Evolutionary conservation across 2,888 invertebrate species (phyloP).

Genomic region (Dolichomitus sp.): DNA sequence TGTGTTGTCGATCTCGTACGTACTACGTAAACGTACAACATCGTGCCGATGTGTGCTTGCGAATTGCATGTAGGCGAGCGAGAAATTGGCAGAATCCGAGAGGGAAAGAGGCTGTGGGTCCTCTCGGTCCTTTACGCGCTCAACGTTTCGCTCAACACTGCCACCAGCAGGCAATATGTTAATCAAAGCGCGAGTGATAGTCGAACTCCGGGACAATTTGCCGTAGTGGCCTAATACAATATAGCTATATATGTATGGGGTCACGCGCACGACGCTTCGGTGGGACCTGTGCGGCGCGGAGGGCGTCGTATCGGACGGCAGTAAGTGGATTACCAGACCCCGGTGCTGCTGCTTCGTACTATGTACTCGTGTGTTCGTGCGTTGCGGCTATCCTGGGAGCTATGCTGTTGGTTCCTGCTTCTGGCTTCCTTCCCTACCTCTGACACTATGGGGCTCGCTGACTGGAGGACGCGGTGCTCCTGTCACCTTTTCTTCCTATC

Average conservation of each 20-base stretch:
- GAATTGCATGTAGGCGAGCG: conserved; percentile 17
- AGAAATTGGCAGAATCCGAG: conserved; percentile 33
- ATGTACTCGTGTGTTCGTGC: conserved; percentile 42
- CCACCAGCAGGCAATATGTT: conserved; percentile 76
- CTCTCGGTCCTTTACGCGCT: conserved; percentile 52
- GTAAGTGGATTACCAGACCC: conserved; percentile 78
- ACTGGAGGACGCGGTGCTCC: neutral
- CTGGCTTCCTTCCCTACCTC: conserved; percentile 15
- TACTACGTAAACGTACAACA: neutral
- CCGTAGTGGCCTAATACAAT: conserved; percentile 73
- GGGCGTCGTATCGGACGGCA: conserved; percentile 63
- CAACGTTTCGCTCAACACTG: conserved; percentile 39
- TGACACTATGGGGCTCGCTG: neutral
- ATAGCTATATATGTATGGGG: conserved; percentile 69
- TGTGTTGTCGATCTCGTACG: conserved; percentile 26
- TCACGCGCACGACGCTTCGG: conserved; percentile 66
- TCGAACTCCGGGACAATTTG: conserved; percentile 73
- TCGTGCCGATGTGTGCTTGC: conserved; percentile 5
- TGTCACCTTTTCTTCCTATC: conserved; percentile 35
- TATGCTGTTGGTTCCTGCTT: conserved; percentile 9
- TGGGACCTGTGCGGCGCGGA: conserved; percentile 46
- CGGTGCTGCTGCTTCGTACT: conserved; percentile 7
- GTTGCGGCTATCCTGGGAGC: conserved; percentile 6
- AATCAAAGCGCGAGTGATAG: conserved; percentile 78
- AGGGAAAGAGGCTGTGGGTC: conserved; percentile 26